Conservation (phyloP, 2,113 vertebrate genomes). For the Chlorocebus sabaeus region DNA sequence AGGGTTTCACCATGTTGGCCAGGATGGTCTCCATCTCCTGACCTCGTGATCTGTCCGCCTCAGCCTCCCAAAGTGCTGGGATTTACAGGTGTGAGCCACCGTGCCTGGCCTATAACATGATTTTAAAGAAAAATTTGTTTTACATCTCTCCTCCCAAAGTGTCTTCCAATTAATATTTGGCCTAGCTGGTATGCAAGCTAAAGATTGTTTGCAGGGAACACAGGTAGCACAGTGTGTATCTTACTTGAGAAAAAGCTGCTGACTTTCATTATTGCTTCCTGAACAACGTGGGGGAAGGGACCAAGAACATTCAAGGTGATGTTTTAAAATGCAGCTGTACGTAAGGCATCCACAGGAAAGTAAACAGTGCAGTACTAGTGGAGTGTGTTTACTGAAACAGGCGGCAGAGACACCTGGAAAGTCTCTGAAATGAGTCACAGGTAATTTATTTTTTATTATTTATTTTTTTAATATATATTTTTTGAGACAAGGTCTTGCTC, state of each 20-base stretch:
- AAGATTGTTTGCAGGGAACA: not conserved
- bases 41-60: too few species aligned
- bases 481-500: too few species aligned
- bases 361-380: not conserved
- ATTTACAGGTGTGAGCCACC: too few species aligned
- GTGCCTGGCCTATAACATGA: too few species aligned
- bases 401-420: not conserved
- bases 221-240: not conserved
- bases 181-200: not conserved
- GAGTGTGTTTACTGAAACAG: not conserved
- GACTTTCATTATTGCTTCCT: not conserved
- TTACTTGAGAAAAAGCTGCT: not conserved
- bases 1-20: too few species aligned
- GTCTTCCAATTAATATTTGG: not conserved
- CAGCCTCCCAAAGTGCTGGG: too few species aligned
- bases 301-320: not conserved
- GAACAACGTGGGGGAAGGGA: not conserved
- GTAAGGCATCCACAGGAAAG: not conserved
- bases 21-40: too few species aligned
- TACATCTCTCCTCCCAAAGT: not conserved
- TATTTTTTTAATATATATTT: too few species aligned
- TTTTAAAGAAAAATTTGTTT: slow-evolving; percentile 31
- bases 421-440: not conserved
- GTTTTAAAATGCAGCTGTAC: not conserved
- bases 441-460: too few species aligned